These are phyloP conservation scores for Cyclophora punctaria DNA, from an alignment of 2,888 invertebrate genomes.

Conservation along the genomic window DNA sequence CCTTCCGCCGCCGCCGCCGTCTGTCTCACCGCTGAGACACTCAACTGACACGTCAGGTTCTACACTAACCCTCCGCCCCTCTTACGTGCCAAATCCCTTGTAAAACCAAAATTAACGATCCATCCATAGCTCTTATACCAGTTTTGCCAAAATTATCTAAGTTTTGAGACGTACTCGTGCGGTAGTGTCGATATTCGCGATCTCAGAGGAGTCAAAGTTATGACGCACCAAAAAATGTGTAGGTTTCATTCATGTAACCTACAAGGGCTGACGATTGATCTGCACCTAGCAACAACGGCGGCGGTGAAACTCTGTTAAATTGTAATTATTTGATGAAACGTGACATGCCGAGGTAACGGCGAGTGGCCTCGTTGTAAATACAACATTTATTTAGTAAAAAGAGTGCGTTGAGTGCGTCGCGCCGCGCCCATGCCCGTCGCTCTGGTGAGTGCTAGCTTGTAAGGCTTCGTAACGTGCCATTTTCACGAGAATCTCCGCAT, in stretches of 20 bases:
- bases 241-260: conserved; percentile 68
- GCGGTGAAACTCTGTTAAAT: conserved; percentile 45
- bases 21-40: conserved; percentile 44
- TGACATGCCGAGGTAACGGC: conserved; percentile 48
- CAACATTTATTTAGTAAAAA: conserved; percentile 64
- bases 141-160: conserved; percentile 3
- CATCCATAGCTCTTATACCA: conserved; percentile 1
- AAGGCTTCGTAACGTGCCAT: conserved; percentile 67
- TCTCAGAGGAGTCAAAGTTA: conserved; percentile 32
- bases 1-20: conserved; percentile 66
- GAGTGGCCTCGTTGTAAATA: conserved; percentile 48
- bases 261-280: conserved; percentile 54
- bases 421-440: conserved; percentile 72
- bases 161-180: conserved; percentile 5
- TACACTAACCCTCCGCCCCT: conserved; percentile 54
- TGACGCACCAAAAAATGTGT: conserved; percentile 47
- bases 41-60: conserved; percentile 56
- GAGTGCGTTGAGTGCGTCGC: conserved; percentile 56
- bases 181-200: conserved; percentile 18
- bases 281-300: conserved; percentile 61
- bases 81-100: conserved; percentile 52
- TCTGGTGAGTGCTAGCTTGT: conserved; percentile 70
- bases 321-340: conserved; percentile 42
- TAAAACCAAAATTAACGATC: conserved; percentile 32
- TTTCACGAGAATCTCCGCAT: conserved; percentile 44